A percentile compares a stretch with the other conserved stretches of the same genome.
These are phyloP conservation scores for Brachionus angularis DNA, from an alignment of 1,140 invertebrate genomes.

Conservation along the genomic window DNA sequence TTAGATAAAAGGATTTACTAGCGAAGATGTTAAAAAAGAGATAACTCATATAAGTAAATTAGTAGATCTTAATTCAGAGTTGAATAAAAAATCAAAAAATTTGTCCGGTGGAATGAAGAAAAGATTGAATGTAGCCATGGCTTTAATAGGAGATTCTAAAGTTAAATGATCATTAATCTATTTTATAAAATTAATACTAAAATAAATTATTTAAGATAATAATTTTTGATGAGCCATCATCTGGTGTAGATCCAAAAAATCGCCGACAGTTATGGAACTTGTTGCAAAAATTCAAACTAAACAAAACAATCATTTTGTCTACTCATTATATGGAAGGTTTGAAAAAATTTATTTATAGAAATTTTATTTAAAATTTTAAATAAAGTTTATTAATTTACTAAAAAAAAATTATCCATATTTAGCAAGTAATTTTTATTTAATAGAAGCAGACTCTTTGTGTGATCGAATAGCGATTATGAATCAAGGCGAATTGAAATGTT, in stretches of 20 bases:
- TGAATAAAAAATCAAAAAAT: conserved; percentile 60
- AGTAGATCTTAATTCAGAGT: neutral
- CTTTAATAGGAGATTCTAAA: conserved; percentile 32
- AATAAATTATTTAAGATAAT: conserved; percentile 45
- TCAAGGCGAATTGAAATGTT: conserved; percentile 64
- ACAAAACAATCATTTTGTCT: conserved; percentile 23
- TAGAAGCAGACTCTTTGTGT: conserved; percentile 65
- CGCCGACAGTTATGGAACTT: conserved; percentile 45
- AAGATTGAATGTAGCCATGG: conserved; percentile 4
- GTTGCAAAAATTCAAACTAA: conserved; percentile 31
- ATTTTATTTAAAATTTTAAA: too few relatives aligned
- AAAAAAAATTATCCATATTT: too few relatives aligned
- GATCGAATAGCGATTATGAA: conserved; percentile 69
- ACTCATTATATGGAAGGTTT: conserved; percentile 44
- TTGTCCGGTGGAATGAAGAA: conserved; percentile 38
- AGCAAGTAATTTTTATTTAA: neutral
- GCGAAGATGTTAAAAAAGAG: neutral
- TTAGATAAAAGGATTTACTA: conserved; percentile 1
- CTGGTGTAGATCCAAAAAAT: conserved; percentile 46
- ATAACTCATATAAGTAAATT: neutral
- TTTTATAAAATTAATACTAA: neutral
- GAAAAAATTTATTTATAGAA: neutral
- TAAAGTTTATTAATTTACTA: too few relatives aligned
- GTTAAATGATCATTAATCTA: neutral
- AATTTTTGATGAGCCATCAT: conserved; percentile 47